Evolutionary conservation across 2,888 invertebrate species (phyloP), one percentile per base, ranked within the genome.

Genomic region (Brachylomia viminalis): DNA sequence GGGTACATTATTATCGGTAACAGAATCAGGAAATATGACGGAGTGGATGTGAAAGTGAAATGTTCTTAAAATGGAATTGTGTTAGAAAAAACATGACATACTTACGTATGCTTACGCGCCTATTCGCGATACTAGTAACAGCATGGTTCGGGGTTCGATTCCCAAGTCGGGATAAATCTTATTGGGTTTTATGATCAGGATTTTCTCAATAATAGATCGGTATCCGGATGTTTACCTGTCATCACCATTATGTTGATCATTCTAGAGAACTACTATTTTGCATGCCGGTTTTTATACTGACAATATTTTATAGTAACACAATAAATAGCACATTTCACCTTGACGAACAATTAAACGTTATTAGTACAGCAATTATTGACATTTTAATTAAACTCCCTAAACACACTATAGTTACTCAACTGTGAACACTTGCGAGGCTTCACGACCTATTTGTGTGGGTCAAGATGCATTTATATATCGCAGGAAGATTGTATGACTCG

Each of bases 1-100:
- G 58, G 62, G 72, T 70, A 70, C 72, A 67, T 78, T 80, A 78
- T 67, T 62, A 78, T 45, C 45, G 15, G 33, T 66, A 83, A 73
- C 58, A 47, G 45, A 78, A 69, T 71, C 78, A 73, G 42, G 47
- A 69, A 69, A 38, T 58, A 61, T 70, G 27, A 69, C 45, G 68
- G 42, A 74, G 56, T 49, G 15, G 45, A 56, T 49, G 70, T 3
- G 54, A n/a, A 45, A 65, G 23, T 64, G 49, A 5, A 72, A 61
- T 64, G n/a, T 64, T 64, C 42, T 17, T 79, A 56, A 79, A 71
- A 33, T 52, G 33, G 47, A 45, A 77, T 61, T 61, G 33, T 33
- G 1, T 52, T 77, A n/a, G 7, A 47, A 78, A 47, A n/a, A 27
- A 27, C 27, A 27, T 56, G n/a, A 56, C 27, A 13, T 56, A 5